Conservation (phyloP, 2,113 vertebrate genomes). For the Datnioides undecimradiatus region DNA sequence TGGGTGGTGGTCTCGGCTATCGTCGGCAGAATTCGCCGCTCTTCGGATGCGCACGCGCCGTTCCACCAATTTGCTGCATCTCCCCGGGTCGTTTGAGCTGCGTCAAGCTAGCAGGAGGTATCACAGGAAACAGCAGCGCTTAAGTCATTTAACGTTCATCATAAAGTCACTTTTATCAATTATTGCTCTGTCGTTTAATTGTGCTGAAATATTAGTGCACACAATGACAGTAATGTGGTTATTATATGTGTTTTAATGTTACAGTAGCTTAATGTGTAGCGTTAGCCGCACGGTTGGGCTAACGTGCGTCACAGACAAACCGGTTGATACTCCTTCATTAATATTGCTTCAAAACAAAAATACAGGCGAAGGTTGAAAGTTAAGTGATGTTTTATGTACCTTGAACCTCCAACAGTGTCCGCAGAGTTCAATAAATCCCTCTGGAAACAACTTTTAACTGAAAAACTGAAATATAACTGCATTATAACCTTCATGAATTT, state of each 20-base stretch:
- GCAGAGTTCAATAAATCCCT: not conserved
- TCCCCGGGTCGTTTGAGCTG: constrained; percentile 8
- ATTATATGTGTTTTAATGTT: not conserved
- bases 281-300: not conserved
- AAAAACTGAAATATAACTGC: too few species aligned
- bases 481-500: not conserved
- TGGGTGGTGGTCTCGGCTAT: constrained; percentile 64
- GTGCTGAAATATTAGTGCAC: not conserved
- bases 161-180: not conserved
- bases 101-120: constrained; percentile 36
- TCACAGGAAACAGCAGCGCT: not conserved
- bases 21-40: not conserved
- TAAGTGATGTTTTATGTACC: too few species aligned
- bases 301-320: too few species aligned
- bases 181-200: not conserved
- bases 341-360: too few species aligned
- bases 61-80: constrained; percentile 44
- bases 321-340: too few species aligned
- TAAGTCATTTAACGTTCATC: not conserved
- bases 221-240: too few species aligned
- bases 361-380: too few species aligned
- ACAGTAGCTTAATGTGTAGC: not conserved
- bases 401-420: not conserved
- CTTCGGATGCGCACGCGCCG: constrained; percentile 62
- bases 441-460: too few species aligned